Base-by-base conservation (phyloP, 2,888 invertebrate genomes). In the Mesoligia furuncula region DNA sequence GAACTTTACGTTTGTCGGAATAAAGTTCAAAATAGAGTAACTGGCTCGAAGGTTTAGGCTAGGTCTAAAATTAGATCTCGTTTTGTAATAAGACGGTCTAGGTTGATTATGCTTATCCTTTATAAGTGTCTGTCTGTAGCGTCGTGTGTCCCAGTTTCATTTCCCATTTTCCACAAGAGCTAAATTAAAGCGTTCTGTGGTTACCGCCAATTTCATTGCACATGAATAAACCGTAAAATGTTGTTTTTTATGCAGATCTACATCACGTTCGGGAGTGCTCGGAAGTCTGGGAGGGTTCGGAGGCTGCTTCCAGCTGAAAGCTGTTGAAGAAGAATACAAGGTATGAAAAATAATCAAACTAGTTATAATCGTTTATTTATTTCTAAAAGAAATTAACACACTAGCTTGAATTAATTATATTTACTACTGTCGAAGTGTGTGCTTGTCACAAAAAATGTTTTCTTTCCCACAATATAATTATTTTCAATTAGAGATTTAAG, bases 281-380 rank as follows among this genome's bases (percentile, higher is more conserved):
- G 98, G 98, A 0, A 97, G 97, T 20, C 97, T 99, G 65, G 99
- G 99, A 1, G 98, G 98, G 0, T 99, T 99, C 93, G 99, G 99
- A 0, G 99, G 99, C 0, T 97, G 99, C 68, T 99, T 99, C 96
- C 99, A 99, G 90, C 93, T 98, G 65, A 98, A 97, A 89, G 97
- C 98, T 0, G 98, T 96, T 0, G 96, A 95, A 85, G 92, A 95
- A 62, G 94, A 95, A 61, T 97, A 96, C 79, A 96, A 96, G 94
- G 96, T 96, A 88, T 57, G 51, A 13, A 17, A 27, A 17, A 31
- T 59, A 27, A 15, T 59, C 7, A 59, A 15, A 27, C 7, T 27
- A 15, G 2, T 59, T 27, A 59, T 24, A n/a, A 11, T n/a, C 4
- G 57, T 13, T 27, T 59, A 59, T 27, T 59, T 27, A 59, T 27